These are phyloP conservation scores for Rafetus swinhoei DNA, from an alignment of 2,113 vertebrate species.

Conservation along the genomic window DNA sequence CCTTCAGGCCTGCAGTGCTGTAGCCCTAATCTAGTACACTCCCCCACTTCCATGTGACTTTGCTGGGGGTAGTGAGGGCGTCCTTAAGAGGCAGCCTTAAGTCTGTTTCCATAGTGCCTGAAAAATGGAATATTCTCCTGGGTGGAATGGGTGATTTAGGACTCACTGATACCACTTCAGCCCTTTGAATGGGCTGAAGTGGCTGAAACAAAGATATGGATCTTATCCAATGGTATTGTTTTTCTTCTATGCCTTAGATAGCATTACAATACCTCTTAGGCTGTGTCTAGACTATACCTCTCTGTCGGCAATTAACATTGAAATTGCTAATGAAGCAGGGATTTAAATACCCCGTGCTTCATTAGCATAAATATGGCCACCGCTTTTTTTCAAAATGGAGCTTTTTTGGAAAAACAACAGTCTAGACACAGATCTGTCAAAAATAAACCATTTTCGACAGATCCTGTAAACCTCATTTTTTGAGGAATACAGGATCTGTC, in stretches of 20 bases:
- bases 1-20: background rate
- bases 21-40: accelerated
- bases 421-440: too few species aligned
- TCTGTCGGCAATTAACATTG: too few species aligned
- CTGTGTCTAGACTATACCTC: too few species aligned
- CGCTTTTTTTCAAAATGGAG: too few species aligned
- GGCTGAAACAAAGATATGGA: background rate
- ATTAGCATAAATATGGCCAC: too few species aligned
- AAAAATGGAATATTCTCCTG: background rate
- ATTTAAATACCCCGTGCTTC: too few species aligned
- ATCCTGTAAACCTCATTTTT: too few species aligned
- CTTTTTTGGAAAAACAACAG: too few species aligned
- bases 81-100: background rate
- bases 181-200: background rate
- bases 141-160: background rate
- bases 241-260: background rate
- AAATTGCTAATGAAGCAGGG: too few species aligned
- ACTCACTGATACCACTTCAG: background rate
- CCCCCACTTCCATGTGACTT: background rate
- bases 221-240: background rate
- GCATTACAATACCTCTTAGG: background rate
- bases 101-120: background rate
- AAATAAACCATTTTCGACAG: too few species aligned
- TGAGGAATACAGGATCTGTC: too few species aligned
- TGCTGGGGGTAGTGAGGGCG: accelerated